Base-by-base conservation (phyloP, 2,113 vertebrate species). In the Cairina moschata region DNA sequence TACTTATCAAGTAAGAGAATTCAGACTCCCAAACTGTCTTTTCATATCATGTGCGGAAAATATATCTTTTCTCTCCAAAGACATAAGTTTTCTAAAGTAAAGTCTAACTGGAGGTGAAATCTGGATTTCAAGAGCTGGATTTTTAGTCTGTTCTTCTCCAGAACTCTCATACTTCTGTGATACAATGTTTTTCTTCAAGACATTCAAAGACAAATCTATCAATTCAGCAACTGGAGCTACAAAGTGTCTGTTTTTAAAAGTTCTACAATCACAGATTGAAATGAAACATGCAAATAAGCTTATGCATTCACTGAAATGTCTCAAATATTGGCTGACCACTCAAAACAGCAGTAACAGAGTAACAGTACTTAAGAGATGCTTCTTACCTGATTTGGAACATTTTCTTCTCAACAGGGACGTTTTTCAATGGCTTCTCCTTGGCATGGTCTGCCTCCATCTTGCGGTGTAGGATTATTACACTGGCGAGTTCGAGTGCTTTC, bases 391-490 rank as follows among this genome's bases (percentile, higher is more conserved):
- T 94, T 93, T 68, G 75, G 28, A 46, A 17, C 6, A 77, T 88
- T 75, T 8, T 1, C 7, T 48, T 78, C 59, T 62, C 25, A 85
- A 92, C 99, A 99, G 55, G 96, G 38, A 5, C 95, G 91, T 40
- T 97, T 97, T 28, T 90, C 96, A 8, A 5, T 59, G 17, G 12
- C 81, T 44, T 98, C 96, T 87, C 99, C 99, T 63, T 91, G 90
- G 81, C 99, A 99, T 2, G 10, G 46, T 86, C 44, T 81, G 8
- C 97, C 98, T 52, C 15, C 88, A 22, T 13, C 34, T 10, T 54
- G 88, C 23, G 86, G 73, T 42, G 44, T 29, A 65, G 82, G 96
- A 77, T 97, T 97, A 65, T 98, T 98, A 84, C 98, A 98, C 18
- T 32, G n/a, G 3, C 98, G 98, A 28, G 92, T 98, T 48, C 97